phyloP scores from a whole-genome alignment of 2,113 vertebrate species.

The Takifugu flavidus region DNA sequence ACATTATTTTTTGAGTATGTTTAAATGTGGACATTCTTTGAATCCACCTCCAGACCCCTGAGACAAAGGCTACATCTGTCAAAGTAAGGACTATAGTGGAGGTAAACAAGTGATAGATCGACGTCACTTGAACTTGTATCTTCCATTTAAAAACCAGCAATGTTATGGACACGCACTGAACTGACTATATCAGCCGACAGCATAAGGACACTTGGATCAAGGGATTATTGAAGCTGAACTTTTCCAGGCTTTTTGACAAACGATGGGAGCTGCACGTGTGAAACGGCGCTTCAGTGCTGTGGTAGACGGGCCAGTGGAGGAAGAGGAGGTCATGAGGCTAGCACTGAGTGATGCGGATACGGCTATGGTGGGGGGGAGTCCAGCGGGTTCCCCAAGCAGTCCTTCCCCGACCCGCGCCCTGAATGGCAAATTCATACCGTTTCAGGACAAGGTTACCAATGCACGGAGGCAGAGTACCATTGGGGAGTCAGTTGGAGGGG shows the following conservation, averaged over 20 bases:
- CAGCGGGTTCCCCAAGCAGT: constrained; percentile 46
- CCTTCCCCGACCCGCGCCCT: constrained; percentile 57
- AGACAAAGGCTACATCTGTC: constrained; percentile 8
- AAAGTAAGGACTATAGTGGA: constrained; percentile 14
- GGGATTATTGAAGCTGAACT: constrained; percentile 1
- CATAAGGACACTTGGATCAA: constrained; percentile 18
- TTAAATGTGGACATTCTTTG: background rate
- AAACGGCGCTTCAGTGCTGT: constrained; percentile 79
- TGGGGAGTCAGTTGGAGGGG: constrained; percentile 45
- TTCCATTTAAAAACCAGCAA: background rate
- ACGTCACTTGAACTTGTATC: constrained; percentile 15
- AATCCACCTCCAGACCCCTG: constrained; percentile 1
- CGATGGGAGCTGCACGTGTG: constrained; percentile 77
- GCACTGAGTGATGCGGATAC: constrained; percentile 72
- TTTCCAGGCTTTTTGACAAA: constrained; percentile 1
- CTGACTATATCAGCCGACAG: background rate
- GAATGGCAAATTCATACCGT: constrained; percentile 66
- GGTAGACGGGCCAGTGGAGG: constrained; percentile 75
- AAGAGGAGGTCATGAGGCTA: constrained; percentile 79
- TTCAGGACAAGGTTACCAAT: constrained; percentile 61
- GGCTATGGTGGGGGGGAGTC: constrained; percentile 53
- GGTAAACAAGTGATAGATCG: constrained; percentile 12
- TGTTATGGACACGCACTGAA: too few species aligned
- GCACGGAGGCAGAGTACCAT: constrained; percentile 55
- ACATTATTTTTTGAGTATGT: background rate